Evolutionary conservation across 2,888 invertebrate species (phyloP).

Genomic region (Melikaiella ostensackeni): DNA sequence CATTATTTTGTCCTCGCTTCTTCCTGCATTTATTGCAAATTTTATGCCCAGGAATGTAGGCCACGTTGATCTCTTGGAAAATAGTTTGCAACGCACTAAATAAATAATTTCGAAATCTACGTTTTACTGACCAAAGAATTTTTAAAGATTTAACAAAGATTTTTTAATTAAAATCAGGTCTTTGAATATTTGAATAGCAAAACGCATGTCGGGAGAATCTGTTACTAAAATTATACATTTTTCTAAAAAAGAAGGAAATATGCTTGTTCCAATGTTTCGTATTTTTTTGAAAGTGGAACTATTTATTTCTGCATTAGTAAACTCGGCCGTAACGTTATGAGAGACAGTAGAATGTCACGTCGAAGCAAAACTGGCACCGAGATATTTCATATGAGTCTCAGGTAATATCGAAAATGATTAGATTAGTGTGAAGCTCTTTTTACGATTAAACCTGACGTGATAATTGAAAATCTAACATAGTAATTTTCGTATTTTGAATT

Average conservation of each 20-base stretch:
- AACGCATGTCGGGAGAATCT: background rate
- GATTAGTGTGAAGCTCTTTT: slow-evolving; percentile 51
- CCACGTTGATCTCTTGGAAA: slow-evolving; percentile 28
- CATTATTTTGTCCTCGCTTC: slow-evolving; percentile 6
- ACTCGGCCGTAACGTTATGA: slow-evolving; percentile 59
- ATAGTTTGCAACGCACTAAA: slow-evolving; percentile 17
- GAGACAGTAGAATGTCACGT: slow-evolving; percentile 69
- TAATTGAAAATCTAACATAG: slow-evolving; percentile 43
- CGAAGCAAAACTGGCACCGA: slow-evolving; percentile 84
- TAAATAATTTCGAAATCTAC: background rate
- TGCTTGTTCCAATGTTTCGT: slow-evolving; percentile 5
- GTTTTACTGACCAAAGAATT: background rate
- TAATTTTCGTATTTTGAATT: slow-evolving; percentile 20
- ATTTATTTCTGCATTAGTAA: slow-evolving; percentile 68
- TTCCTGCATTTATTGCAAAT: background rate
- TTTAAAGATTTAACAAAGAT: background rate
- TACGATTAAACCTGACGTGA: slow-evolving; percentile 42
- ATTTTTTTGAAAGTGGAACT: slow-evolving; percentile 48
- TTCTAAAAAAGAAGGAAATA: background rate
- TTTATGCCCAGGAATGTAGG: background rate
- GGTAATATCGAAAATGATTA: slow-evolving; percentile 77
- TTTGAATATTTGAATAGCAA: background rate
- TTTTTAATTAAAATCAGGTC: background rate
- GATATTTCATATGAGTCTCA: slow-evolving; percentile 88
- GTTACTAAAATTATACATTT: background rate